Conservation (phyloP, 92 coral and sea anemone species). For the Pocillopora meandrina region DNA sequence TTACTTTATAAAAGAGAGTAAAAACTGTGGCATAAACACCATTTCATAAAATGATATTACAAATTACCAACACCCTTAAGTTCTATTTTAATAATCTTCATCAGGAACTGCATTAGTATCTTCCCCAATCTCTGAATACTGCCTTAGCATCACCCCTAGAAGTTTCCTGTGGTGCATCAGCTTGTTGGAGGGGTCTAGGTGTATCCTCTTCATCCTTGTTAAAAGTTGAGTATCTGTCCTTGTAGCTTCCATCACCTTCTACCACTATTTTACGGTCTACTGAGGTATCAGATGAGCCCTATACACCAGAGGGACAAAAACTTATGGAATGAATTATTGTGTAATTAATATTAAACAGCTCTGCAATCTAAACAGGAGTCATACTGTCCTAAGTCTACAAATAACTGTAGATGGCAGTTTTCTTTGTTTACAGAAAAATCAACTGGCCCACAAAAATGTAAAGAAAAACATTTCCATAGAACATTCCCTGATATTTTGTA, state of each 20-base stretch:
- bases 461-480: too few relatives aligned
- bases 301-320: constrained; percentile 9
- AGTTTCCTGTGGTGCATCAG: not conserved
- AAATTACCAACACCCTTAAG: not conserved
- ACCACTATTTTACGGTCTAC: not conserved
- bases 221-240: not conserved
- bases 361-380: too few relatives aligned
- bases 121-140: constrained; percentile 50
- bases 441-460: too few relatives aligned
- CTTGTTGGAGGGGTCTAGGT: not conserved
- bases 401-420: too few relatives aligned
- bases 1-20: too few relatives aligned
- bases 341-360: too few relatives aligned
- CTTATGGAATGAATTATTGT: not conserved
- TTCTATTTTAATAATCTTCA: constrained; percentile 35
- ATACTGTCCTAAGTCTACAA: too few relatives aligned
- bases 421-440: too few relatives aligned
- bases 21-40: too few relatives aligned
- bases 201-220: not conserved
- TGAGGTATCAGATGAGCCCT: not conserved
- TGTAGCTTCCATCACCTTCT: not conserved
- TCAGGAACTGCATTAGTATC: constrained; percentile 37
- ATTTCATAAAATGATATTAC: too few relatives aligned
- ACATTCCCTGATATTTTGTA: too few relatives aligned
- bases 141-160: constrained; percentile 7